Conservation (phyloP, 2,797 vertebrate species). For the Micromesistius poutassou region DNA sequence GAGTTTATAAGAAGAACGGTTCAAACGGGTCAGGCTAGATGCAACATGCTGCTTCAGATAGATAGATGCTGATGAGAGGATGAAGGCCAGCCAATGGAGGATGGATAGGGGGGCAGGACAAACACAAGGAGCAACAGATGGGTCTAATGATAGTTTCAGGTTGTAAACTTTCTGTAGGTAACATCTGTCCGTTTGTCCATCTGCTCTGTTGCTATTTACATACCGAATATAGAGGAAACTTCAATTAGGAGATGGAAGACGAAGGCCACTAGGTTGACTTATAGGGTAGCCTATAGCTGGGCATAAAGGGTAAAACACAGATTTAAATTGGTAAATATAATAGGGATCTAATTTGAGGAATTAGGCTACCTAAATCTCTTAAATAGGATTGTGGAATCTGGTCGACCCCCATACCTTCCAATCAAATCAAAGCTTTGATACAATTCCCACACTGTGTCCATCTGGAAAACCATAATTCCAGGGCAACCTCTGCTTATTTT, state of each 20-base stretch:
- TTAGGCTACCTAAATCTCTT: conserved; percentile 15
- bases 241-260: conserved; percentile 44
- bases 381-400: conserved; percentile 2
- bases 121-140: conserved; percentile 75
- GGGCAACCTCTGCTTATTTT: conserved; percentile 45
- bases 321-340: background rate
- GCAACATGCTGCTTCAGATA: conserved; percentile 17
- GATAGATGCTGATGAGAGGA: conserved; percentile 61
- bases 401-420: conserved; percentile 31
- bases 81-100: conserved; percentile 56
- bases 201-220: conserved; percentile 57
- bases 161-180: conserved; percentile 78
- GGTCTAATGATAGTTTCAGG: conserved; percentile 72
- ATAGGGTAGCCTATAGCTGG: conserved; percentile 3
- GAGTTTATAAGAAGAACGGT: conserved; percentile 12
- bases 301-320: background rate
- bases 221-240: conserved; percentile 27
- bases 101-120: conserved; percentile 66
- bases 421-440: conserved; percentile 39
- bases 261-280: conserved; percentile 8
- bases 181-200: conserved; percentile 80
- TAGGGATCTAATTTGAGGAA: conserved; percentile 16
- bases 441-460: conserved; percentile 50
- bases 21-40: conserved; percentile 40
- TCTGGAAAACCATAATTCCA: conserved; percentile 23